These are phyloP conservation scores for Marasmarcha lunaedactyla DNA, from an alignment of 2,888 invertebrate genomes.

Conservation along the genomic window DNA sequence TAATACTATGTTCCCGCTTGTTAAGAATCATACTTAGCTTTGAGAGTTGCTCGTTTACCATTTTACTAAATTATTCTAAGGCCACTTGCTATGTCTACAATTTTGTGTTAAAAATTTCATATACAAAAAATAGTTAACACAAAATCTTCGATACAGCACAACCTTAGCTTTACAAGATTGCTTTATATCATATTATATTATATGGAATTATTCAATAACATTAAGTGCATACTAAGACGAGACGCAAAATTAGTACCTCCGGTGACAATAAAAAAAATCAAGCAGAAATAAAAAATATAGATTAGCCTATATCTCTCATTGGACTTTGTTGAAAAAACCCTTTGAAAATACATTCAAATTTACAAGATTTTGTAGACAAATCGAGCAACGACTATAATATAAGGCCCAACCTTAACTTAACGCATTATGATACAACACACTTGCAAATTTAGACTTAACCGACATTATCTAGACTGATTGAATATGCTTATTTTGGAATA, in stretches of 20 bases:
- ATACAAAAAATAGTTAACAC: constrained; percentile 33
- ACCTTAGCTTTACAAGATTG: constrained; percentile 32
- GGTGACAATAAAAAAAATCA: constrained; percentile 33
- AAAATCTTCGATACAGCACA: constrained; percentile 53
- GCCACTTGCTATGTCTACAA: constrained; percentile 63
- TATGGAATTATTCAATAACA: constrained; percentile 41
- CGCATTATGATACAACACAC: not conserved
- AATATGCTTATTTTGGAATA: constrained; percentile 28
- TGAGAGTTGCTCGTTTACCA: too few relatives aligned
- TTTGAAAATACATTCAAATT: not conserved
- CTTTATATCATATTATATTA: constrained; percentile 17
- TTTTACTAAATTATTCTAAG: constrained; percentile 48
- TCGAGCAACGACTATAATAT: constrained; percentile 14
- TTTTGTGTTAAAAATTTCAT: constrained; percentile 46
- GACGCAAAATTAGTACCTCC: constrained; percentile 32
- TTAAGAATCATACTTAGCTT: constrained; percentile 23
- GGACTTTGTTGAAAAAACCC: constrained; percentile 24
- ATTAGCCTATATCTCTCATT: constrained; percentile 42
- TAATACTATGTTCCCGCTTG: constrained; percentile 55
- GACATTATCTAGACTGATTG: constrained; percentile 15
- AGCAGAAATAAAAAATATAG: constrained; percentile 45
- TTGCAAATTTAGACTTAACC: constrained; percentile 14
- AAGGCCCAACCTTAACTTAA: constrained; percentile 12
- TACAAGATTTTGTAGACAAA: constrained; percentile 2
- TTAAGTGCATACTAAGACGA: constrained; percentile 49